These are phyloP conservation scores for Trichogramma pretiosum DNA, from an alignment of 1,140 invertebrate species.

Conservation along the genomic window DNA sequence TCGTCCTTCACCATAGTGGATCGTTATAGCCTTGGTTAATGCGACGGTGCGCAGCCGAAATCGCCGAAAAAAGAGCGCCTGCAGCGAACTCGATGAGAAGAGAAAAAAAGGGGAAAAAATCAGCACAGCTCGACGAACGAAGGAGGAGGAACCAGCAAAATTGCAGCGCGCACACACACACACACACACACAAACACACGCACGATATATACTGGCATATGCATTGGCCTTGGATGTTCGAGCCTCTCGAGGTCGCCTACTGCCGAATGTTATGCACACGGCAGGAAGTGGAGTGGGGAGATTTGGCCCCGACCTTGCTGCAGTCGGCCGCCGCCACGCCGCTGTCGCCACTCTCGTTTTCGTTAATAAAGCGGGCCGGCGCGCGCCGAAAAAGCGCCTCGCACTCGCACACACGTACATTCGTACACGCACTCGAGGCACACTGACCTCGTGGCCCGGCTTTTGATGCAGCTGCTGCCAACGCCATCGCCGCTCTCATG, in stretches of 20 bases:
- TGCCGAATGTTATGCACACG: conserved; percentile 1
- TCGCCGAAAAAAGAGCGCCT: neutral
- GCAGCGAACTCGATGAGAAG: neutral
- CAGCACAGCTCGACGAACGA: no score
- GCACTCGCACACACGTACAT: neutral
- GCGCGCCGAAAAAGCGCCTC: neutral
- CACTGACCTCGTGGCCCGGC: conserved; percentile 4
- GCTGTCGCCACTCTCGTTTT: conserved; percentile 15
- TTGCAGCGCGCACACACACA: neutral
- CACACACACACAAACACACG: no score
- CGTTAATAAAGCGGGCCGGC: conserved; percentile 9
- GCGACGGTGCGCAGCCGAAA: no score
- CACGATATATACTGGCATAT: no score
- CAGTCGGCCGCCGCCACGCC: no score
- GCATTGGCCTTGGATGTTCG: conserved; percentile 5
- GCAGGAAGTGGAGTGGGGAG: neutral
- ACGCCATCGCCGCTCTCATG: neutral
- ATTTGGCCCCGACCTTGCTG: conserved; percentile 12
- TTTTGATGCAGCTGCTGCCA: no score
- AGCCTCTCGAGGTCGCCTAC: conserved; percentile 1
- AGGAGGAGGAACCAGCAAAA: conserved; percentile 3
- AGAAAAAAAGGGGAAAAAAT: conserved; percentile 18
- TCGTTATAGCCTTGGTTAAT: no score
- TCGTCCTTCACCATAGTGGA: no score
- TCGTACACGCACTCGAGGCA: neutral